A percentile compares a stretch with the other conserved stretches of the same genome.
These are phyloP conservation scores for Drosophila watanabei DNA, from an alignment of 1,140 invertebrate genomes.

Conservation along the genomic window DNA sequence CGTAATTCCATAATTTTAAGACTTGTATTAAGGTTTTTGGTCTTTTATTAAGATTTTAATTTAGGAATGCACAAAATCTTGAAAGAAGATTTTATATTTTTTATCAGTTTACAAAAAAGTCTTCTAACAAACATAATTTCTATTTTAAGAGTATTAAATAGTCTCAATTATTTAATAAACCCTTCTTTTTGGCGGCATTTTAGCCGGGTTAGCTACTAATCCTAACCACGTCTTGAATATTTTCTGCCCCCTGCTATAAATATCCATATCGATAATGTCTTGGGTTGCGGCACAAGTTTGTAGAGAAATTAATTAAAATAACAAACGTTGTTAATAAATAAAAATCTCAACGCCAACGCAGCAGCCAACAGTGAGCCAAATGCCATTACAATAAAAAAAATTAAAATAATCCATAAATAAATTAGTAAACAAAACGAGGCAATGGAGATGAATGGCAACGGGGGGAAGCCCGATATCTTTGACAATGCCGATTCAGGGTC, in stretches of 20 bases:
- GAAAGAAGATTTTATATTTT: too few relatives aligned
- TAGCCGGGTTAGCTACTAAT: conserved; percentile 15
- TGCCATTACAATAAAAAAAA: conserved; percentile 73
- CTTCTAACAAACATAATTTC: too few relatives aligned
- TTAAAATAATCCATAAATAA: conserved; percentile 78
- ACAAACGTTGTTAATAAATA: conserved; percentile 74
- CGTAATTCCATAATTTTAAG: too few relatives aligned
- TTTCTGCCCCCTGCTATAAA: conserved; percentile 30
- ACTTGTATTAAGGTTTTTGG: too few relatives aligned
- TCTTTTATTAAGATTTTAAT: too few relatives aligned
- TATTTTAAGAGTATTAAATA: too few relatives aligned
- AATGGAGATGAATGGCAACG: conserved; percentile 4
- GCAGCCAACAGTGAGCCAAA: conserved; percentile 54
- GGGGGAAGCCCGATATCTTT: conserved; percentile 7
- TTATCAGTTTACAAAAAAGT: too few relatives aligned
- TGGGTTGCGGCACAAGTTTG: conserved; percentile 51
- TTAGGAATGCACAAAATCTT: too few relatives aligned
- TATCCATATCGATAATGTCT: conserved; percentile 39
- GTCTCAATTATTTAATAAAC: background rate
- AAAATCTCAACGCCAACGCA: conserved; percentile 56
- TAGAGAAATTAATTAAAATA: conserved; percentile 77
- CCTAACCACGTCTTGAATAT: conserved; percentile 12
- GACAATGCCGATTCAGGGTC: conserved; percentile 36
- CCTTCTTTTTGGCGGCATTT: conserved; percentile 18
- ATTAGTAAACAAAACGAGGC: conserved; percentile 64